A percentile compares a stretch with the other conserved stretches of the same genome.
Evolutionary conservation across 2,113 vertebrate genomes (phyloP).

Genomic region (Macrotis lagotis): DNA sequence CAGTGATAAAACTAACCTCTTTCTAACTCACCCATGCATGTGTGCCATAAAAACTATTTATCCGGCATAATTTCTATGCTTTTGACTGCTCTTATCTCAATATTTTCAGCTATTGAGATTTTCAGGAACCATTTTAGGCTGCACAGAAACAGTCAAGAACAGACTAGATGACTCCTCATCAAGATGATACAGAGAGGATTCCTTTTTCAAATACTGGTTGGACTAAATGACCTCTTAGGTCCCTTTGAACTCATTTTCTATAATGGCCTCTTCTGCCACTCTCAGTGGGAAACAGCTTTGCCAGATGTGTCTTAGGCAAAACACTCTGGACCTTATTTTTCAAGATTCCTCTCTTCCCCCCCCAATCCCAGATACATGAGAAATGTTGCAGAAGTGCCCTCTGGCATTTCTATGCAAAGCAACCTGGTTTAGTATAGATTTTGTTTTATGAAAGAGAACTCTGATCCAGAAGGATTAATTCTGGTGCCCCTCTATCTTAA

Average conservation of each 20-base stretch:
- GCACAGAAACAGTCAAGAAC: not conserved
- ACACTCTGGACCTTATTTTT: not conserved
- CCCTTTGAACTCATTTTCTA: not conserved
- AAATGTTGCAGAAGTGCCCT: not conserved
- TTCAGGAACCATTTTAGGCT: not conserved
- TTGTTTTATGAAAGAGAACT: constrained; percentile 43
- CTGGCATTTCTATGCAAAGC: not conserved
- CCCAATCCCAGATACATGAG: not conserved
- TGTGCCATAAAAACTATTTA: not conserved
- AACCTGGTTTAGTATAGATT: not conserved
- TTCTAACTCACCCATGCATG: not conserved
- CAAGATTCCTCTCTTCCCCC: not conserved
- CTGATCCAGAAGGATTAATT: not conserved
- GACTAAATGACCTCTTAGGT: not conserved
- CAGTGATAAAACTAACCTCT: not conserved
- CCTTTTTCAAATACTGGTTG: not conserved
- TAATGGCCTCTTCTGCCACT: not conserved
- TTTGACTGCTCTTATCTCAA: not conserved
- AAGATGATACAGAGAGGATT: not conserved
- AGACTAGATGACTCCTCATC: not conserved
- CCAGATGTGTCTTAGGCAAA: not conserved
- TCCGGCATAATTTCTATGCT: not conserved
- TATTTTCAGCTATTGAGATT: not conserved
- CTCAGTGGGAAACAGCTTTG: not conserved
- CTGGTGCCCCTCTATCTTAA: not conserved